Percentiles rank a stretch among this genome's conserved stretches.
These are phyloP conservation scores for Pseudomyrmex flavicornis DNA, from an alignment of 1,140 invertebrate genomes.

Conservation along the genomic window DNA sequence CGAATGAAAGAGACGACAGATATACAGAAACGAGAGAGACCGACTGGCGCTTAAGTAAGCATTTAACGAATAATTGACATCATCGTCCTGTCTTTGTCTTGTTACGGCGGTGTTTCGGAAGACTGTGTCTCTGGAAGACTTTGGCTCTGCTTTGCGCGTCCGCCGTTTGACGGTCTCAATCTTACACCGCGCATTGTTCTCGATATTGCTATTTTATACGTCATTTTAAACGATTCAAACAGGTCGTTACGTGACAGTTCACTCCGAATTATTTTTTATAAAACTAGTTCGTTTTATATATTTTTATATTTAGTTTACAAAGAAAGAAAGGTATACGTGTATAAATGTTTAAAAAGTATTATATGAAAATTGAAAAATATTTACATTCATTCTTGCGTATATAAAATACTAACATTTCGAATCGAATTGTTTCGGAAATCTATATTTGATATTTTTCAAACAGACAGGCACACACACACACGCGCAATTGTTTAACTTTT, in stretches of 20 bases:
- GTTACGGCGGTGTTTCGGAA: conserved; percentile 12
- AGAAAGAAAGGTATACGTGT: neutral
- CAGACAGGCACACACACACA: neutral
- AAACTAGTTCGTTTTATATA: no score
- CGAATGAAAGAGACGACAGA: conserved; percentile 23
- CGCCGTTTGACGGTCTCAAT: conserved; percentile 18
- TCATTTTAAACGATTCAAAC: conserved; percentile 11
- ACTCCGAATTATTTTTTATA: neutral
- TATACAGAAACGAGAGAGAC: neutral
- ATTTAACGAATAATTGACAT: conserved; percentile 43
- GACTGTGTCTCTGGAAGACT: conserved; percentile 8
- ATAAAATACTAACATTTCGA: neutral
- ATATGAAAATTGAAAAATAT: neutral
- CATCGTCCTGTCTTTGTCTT: neutral
- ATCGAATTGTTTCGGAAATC: conserved; percentile 2
- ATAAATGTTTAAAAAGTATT: neutral
- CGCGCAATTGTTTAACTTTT: conserved; percentile 23
- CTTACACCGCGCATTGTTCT: conserved; percentile 20
- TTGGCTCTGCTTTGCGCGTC: conserved; percentile 1
- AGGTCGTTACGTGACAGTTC: neutral
- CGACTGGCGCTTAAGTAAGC: conserved; percentile 32
- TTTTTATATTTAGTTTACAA: no score
- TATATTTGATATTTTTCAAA: neutral
- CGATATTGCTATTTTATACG: conserved; percentile 23
- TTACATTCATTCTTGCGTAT: neutral